Base-by-base conservation (phyloP, 1,140 invertebrate species). In the Batillaria attramentaria region DNA sequence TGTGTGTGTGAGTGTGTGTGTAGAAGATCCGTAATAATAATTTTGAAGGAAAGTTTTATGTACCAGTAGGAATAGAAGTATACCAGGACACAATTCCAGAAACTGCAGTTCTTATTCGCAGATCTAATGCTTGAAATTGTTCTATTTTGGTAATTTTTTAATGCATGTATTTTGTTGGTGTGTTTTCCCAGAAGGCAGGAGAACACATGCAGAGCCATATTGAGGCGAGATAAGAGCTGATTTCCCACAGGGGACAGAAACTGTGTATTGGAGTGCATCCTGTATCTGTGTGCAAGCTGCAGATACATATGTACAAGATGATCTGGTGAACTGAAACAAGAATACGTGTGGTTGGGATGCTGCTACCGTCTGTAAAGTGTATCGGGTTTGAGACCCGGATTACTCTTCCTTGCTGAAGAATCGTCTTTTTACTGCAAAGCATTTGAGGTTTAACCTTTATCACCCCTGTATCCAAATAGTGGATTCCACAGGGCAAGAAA, bases 111-210 rank as follows among this genome's bases (percentile, higher is more conserved):
- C 24, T 33, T 33, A 28, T 33, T 50, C 24, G 46, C 46, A 66
- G 16, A 24, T 16, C 33, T 28, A 66, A 66, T 28, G 33, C 24
- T 66, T 16, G 24, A 66, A 28, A 28, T 28, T 24, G 24, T 16
- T 28, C 62, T 33, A 66, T 1, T 28, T 16, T 28, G 16, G 33
- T 24, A 24, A 66, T 24, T 24, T 2, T 31, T 66, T 24, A 16
- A 16, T 66, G 6, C 16, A 66, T 66, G 0, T 66, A 28, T 66
- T 28, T 66, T 3, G 18, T 66, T 66, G 1, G 13, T 33, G 18
- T 66, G 1, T 33, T 43, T 72, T 3, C 4, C 39, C 70, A 72
- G 70, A 72, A 79, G 33, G 78, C 78, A 50, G 78, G 66, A 20
- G 50, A 74, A 16, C 78, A 79, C 37, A 73, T 79, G 60, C 31